Base-by-base conservation (phyloP, 2,797 vertebrate species). In the Todus mexicanus region DNA sequence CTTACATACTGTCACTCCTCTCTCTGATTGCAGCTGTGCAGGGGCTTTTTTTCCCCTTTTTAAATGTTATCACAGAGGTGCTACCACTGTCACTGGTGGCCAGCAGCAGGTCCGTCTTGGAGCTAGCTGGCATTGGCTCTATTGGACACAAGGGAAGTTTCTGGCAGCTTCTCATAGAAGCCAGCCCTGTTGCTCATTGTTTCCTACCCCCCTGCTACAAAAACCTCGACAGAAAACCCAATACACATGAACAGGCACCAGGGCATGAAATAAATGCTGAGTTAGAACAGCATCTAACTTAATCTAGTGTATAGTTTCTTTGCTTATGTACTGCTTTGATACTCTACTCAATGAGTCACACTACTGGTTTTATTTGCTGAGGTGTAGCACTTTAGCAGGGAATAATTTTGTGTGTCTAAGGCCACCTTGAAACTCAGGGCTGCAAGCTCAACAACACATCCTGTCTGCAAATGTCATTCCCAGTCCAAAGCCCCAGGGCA, bases 21-120 rank as follows among this genome's bases (percentile, higher is more conserved):
- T 71, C 42, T 51, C 19, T 42, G 14, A 21, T 19, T 72, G 60
- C 29, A 57, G 15, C 23, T 35, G 54, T 33, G n/a, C 21, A 57
- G 54, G n/a, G 20, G 20, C 35, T 35, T 33, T 33, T 35, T 57
- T 53, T 9, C 15, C 26, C 50, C 40, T 59, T 53, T 35, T 48
- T 53, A 20, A 50, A 8, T 27, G 5, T 16, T 64, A 7, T 21
- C 35, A 4, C 35, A 65, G 50, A 48, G 25, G 50, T 2, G 1
- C 14, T 65, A 48, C 25, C 35, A 50, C 6, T 0, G 0, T 3
- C 23, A 11, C n/a, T 50, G 47, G 29, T 20, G 26, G 37, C 8
- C 51, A 75, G 29, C 1, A 2, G 12, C 1, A 3, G 3, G 12
- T 51, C 19, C 3, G 0, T 33, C 42, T 56, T 57, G 33, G 63